These are phyloP conservation scores for Meloidogyne chitwoodi DNA, from an alignment of 1,140 invertebrate species.

Conservation along the genomic window DNA sequence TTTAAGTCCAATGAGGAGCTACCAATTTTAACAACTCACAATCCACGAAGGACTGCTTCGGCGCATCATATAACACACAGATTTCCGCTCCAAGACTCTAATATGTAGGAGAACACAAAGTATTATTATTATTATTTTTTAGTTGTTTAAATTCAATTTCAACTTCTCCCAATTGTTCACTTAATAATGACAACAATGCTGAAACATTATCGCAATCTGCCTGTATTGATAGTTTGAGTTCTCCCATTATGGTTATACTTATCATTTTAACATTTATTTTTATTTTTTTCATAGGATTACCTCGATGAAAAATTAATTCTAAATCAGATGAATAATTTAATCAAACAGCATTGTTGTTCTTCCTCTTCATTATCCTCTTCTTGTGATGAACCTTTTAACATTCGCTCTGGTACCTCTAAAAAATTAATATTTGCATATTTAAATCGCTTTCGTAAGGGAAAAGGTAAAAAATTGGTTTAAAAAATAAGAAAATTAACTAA, in stretches of 20 bases:
- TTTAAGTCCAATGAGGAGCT: no score
- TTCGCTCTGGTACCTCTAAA: not conserved
- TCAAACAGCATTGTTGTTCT: not conserved
- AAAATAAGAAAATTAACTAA: no score
- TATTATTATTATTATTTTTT: not conserved
- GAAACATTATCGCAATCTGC: not conserved
- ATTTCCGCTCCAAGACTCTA: not conserved
- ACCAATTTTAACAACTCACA: not conserved
- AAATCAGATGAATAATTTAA: not conserved
- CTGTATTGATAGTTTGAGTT: not conserved
- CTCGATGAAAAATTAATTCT: not conserved
- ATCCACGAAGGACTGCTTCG: not conserved
- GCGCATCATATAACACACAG: not conserved
- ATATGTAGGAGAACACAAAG: not conserved
- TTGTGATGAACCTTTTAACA: not conserved
- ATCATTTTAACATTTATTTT: not conserved
- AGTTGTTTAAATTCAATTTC: not conserved
- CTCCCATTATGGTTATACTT: not conserved
- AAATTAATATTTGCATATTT: not conserved
- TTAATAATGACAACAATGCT: not conserved
- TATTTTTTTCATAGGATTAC: not conserved
- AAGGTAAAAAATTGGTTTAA: not conserved
- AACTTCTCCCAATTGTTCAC: not conserved
- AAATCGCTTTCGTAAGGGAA: not conserved
- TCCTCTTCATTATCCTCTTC: not conserved